These are phyloP conservation scores for Lophochroa leadbeateri DNA, from an alignment of 2,113 vertebrate species.

Conservation along the genomic window DNA sequence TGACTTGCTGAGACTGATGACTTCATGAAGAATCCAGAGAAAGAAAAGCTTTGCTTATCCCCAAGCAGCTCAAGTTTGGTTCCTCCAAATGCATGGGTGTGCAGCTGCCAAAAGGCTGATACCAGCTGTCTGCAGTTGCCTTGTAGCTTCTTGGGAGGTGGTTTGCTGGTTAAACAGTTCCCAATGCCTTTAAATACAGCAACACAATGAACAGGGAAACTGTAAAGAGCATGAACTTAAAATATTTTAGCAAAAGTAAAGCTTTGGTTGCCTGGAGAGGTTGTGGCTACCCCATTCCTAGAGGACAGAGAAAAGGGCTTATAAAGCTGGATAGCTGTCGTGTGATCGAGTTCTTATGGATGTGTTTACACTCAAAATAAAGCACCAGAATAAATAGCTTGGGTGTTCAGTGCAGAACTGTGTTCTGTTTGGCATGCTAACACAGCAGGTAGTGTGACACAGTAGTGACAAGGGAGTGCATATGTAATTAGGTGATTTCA, in stretches of 20 bases:
- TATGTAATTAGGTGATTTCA: not conserved
- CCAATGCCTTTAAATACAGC: not conserved
- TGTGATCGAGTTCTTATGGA: not conserved
- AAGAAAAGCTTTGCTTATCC: not conserved
- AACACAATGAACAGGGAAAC: not conserved
- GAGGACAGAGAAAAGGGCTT: not conserved
- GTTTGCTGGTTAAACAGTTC: not conserved
- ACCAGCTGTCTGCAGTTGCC: not conserved
- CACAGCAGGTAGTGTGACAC: not conserved
- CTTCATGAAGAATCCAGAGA: not conserved
- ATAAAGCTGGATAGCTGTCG: not conserved
- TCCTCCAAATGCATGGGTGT: not conserved
- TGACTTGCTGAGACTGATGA: not conserved
- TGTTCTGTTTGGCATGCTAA: not conserved
- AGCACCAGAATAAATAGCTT: not conserved
- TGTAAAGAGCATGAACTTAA: not conserved
- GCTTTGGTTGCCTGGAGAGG: not conserved
- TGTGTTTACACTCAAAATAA: slow-evolving; percentile 5
- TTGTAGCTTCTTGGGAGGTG: not conserved
- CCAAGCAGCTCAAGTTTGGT: not conserved
- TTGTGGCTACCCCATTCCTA: not conserved
- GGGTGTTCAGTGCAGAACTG: not conserved
- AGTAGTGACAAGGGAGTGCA: not conserved
- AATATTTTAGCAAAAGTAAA: not conserved
- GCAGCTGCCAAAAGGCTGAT: not conserved